Conservation (phyloP, 1,140 invertebrate species). For the Teleogryllus occipitalis region DNA sequence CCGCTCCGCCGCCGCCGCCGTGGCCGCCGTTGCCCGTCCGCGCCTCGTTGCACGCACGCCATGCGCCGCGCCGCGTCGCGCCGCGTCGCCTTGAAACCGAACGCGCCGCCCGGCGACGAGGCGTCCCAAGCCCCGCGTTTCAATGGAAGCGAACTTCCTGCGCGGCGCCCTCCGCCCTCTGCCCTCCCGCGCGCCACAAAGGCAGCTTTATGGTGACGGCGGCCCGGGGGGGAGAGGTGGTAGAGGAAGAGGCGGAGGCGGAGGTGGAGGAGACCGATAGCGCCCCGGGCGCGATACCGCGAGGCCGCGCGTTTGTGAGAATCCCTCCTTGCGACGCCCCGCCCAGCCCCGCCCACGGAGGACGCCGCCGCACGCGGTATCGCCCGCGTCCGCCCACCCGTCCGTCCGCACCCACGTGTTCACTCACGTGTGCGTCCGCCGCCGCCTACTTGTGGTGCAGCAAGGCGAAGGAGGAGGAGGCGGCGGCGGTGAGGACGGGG, state of each 20-base stretch:
- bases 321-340: neutral
- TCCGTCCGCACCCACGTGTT: neutral
- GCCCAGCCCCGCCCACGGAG: too few species aligned
- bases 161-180: neutral
- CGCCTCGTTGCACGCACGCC: too few species aligned
- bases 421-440: neutral
- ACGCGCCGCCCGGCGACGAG: neutral
- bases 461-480: neutral
- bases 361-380: too few species aligned
- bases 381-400: too few species aligned
- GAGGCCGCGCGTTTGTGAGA: too few species aligned
- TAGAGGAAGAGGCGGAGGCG: too few species aligned
- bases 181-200: neutral
- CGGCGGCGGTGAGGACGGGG: neutral
- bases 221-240: too few species aligned
- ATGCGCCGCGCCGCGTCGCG: too few species aligned
- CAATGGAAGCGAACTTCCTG: slow-evolving; percentile 3
- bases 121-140: neutral
- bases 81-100: too few species aligned
- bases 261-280: neutral
- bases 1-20: too few species aligned
- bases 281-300: neutral
- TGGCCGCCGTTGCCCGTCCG: too few species aligned
- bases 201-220: neutral
- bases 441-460: neutral